Evolutionary conservation across 2,888 invertebrate species (phyloP).

Genomic region (Plagiodera versicolora): DNA sequence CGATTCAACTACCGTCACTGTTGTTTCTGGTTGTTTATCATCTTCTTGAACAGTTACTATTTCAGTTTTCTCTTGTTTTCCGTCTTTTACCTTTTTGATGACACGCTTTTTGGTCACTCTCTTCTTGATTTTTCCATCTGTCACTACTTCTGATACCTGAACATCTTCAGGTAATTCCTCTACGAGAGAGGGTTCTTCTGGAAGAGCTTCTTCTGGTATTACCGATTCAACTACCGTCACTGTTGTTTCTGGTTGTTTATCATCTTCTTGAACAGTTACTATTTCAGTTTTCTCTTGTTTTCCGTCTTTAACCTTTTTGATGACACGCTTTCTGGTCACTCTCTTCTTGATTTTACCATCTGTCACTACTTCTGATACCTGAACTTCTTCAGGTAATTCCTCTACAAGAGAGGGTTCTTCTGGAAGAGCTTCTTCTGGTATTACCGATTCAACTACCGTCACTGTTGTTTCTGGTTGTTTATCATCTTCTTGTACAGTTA

Average conservation of each 20-base stretch:
- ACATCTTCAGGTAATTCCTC: constrained; percentile 40
- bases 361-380: constrained; percentile 38
- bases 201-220: constrained; percentile 27
- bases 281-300: constrained; percentile 55
- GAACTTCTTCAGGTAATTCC: constrained; percentile 42
- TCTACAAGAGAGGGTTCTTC: constrained; percentile 35
- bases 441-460: constrained; percentile 49
- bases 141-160: constrained; percentile 26
- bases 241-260: constrained; percentile 51
- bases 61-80: constrained; percentile 42
- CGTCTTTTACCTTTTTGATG: constrained; percentile 42
- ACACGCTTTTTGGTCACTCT: constrained; percentile 46
- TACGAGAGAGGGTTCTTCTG: constrained; percentile 21
- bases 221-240: constrained; percentile 41
- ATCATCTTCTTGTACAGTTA: constrained; percentile 48
- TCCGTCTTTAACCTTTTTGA: constrained; percentile 53
- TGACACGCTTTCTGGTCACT: constrained; percentile 51
- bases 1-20: constrained; percentile 40
- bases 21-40: constrained; percentile 39
- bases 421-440: constrained; percentile 40
- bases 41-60: constrained; percentile 48
- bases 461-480: constrained; percentile 43
- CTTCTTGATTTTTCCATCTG: constrained; percentile 36
- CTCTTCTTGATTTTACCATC: constrained; percentile 41
- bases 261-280: constrained; percentile 54